Evolutionary conservation across 2,113 vertebrate species (phyloP).

Genomic region (Tiliqua scincoides): DNA sequence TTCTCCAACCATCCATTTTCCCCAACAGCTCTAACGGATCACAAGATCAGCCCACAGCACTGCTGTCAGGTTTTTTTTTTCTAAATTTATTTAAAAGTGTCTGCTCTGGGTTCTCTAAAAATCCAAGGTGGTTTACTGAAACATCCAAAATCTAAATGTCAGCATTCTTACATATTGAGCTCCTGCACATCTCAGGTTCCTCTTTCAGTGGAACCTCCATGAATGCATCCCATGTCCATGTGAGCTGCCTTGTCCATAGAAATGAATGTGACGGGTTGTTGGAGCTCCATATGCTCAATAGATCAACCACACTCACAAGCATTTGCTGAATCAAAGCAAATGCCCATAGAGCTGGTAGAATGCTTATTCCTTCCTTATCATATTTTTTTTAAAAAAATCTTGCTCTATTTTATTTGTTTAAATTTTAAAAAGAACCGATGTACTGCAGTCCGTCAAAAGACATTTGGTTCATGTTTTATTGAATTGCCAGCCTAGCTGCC

Average conservation of each 20-base stretch:
- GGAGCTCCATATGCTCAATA: background rate
- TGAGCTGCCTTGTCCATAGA: background rate
- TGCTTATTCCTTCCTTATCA: no score
- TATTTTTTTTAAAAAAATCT: no score
- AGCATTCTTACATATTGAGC: background rate
- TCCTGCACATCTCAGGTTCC: background rate
- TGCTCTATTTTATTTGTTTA: no score
- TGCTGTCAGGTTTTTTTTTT: background rate
- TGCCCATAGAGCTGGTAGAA: background rate
- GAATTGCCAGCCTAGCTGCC: background rate
- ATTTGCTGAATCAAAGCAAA: background rate
- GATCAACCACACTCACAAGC: background rate
- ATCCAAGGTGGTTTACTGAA: background rate
- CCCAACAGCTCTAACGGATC: background rate
- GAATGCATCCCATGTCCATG: background rate
- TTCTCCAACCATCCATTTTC: background rate
- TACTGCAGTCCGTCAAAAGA: background rate
- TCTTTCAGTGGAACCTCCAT: background rate
- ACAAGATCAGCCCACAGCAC: background rate
- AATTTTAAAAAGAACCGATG: background rate
- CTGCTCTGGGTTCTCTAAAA: background rate
- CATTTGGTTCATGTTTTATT: background rate
- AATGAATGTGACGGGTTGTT: background rate
- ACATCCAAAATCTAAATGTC: background rate
- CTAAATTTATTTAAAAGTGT: background rate